Evolutionary conservation across 2,113 vertebrate genomes (phyloP).

Genomic region (Arvicanthis niloticus): DNA sequence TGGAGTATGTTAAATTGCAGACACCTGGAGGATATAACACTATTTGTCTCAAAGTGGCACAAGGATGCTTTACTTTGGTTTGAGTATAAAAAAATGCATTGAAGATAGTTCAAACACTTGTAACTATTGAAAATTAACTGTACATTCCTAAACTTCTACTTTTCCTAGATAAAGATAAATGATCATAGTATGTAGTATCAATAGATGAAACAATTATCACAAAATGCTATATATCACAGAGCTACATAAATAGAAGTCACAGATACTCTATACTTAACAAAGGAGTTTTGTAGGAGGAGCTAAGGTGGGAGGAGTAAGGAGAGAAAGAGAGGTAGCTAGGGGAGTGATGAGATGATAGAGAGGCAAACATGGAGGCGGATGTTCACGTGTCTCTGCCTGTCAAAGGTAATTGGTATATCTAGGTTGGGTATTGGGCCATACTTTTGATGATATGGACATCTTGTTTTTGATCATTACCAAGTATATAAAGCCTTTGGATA

Average conservation of each 20-base stretch:
- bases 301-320: too few relatives aligned
- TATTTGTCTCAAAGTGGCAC: neutral
- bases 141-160: neutral
- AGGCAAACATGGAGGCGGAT: too few relatives aligned
- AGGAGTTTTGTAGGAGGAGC: too few relatives aligned
- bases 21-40: neutral
- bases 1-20: neutral
- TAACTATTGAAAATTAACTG: neutral
- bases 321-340: too few relatives aligned
- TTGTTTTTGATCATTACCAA: too few relatives aligned
- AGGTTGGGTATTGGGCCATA: too few relatives aligned
- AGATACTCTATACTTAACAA: neutral
- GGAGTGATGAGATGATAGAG: too few relatives aligned
- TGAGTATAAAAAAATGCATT: neutral
- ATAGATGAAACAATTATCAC: neutral
- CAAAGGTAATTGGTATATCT: too few relatives aligned
- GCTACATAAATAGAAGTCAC: neutral
- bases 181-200: neutral
- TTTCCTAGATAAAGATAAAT: neutral
- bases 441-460: too few relatives aligned
- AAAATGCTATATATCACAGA: neutral
- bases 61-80: neutral
- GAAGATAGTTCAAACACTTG: neutral
- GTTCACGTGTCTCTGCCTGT: too few relatives aligned
- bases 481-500: too few relatives aligned